Evolutionary conservation across 2,797 vertebrate species (phyloP), one percentile per base, ranked within the genome.

Genomic region (Hemibagrus guttatus): DNA sequence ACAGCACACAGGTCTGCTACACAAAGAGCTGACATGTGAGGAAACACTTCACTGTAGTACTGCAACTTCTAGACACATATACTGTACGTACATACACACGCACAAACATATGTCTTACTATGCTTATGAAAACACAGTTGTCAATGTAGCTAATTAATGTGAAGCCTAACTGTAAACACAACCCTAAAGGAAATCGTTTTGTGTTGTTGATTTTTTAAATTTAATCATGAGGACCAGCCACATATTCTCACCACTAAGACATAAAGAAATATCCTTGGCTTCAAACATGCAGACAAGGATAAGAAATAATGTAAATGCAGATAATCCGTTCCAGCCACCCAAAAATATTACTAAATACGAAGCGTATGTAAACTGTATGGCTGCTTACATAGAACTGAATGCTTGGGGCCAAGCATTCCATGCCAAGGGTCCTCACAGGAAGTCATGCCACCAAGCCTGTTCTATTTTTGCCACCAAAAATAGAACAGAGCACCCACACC

Each of bases 1-100:
- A 46, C 35, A 84, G 69, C 52, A 28, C 31, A 74, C 11, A 46
- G 31, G 66, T 71, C 35, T 71, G 35, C 26, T 75, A 85, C 58
- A 63, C 26, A 68, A 75, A 64, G 8, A 82, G 63, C 63, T 72
- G 82, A 83, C 42, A 49, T 23, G 81, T 69, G 63, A 85, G 52
- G 84, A 80, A 69, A 79, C 42, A 69, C 26, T 68, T 56, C 52
- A 79, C 8, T 21, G 72, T 23, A 39, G 59, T 39, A 35, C 42
- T 78, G 61, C 13, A 66, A 54, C 28, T 79, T 68, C 64, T 26
- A 26, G 26, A 52, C 61, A 58, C 39, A 31, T 6, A 49, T 49
- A 49, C 4, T 9, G 9, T 49, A 49, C 46, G 46, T 49, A 58
- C 7, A 46, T 19, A 31, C 31, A 83, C 39, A 68, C 63, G 31